These are phyloP conservation scores for Miniopterus natalensis DNA, from an alignment of 2,113 vertebrate genomes.

Conservation along the genomic window DNA sequence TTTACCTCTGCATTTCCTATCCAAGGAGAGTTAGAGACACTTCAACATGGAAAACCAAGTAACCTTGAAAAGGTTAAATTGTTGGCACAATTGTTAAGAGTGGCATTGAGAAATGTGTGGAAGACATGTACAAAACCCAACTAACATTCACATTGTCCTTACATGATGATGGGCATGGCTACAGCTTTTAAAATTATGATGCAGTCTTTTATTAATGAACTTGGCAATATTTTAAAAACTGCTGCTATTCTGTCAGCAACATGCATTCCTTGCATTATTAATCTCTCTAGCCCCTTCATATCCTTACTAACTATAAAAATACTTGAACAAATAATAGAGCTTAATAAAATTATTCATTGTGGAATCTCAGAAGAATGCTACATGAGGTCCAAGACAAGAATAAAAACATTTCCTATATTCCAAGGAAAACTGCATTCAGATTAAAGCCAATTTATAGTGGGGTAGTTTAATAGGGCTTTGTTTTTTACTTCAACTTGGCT, in stretches of 20 bases:
- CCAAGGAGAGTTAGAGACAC: constrained; percentile 45
- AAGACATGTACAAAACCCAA: constrained; percentile 18
- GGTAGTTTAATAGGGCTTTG: constrained; percentile 68
- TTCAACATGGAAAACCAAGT: constrained; percentile 50
- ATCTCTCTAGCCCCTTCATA: constrained; percentile 66
- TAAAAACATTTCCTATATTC: constrained; percentile 65
- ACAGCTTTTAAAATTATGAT: constrained; percentile 63
- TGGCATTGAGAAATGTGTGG: constrained; percentile 15
- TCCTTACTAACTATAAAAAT: constrained; percentile 64
- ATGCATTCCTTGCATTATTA: constrained; percentile 76
- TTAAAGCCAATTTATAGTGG: constrained; percentile 67
- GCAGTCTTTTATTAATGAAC: constrained; percentile 72
- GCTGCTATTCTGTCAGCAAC: constrained; percentile 51
- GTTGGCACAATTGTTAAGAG: constrained; percentile 39
- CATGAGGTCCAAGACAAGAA: constrained; percentile 42
- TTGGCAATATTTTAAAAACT: constrained; percentile 60
- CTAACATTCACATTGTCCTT: constrained; percentile 25
- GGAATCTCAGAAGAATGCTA: constrained; percentile 60
- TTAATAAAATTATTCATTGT: constrained; percentile 54
- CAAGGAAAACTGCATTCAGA: constrained; percentile 72
- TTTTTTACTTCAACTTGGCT: constrained; percentile 70
- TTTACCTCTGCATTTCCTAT: constrained; percentile 28
- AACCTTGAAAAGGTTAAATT: constrained; percentile 67
- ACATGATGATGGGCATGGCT: not conserved
- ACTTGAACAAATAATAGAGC: constrained; percentile 74